These are phyloP conservation scores for Lutjanus argentimaculatus DNA, from an alignment of 2,797 vertebrate species.

Conservation along the genomic window DNA sequence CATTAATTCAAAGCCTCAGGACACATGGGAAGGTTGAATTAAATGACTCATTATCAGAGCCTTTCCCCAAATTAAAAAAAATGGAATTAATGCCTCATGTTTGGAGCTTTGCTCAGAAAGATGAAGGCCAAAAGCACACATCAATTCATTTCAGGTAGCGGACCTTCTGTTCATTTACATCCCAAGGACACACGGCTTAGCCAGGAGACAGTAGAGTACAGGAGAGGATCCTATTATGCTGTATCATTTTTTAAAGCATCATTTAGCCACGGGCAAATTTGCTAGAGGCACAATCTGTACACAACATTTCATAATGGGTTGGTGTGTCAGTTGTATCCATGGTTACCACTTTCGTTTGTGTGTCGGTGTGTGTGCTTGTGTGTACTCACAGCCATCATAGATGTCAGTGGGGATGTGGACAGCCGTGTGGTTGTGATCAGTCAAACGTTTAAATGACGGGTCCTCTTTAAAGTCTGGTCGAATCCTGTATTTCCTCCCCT, in stretches of 20 bases:
- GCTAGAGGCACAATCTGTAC: slow-evolving; percentile 58
- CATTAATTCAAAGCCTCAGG: not conserved
- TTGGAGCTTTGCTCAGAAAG: slow-evolving; percentile 6
- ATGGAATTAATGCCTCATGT: not conserved
- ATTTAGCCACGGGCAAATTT: slow-evolving; percentile 59
- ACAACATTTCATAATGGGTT: slow-evolving; percentile 68
- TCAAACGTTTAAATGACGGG: slow-evolving; percentile 91
- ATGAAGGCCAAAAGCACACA: not conserved
- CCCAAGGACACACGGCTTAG: slow-evolving; percentile 38
- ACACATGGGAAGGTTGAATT: not conserved
- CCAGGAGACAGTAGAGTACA: slow-evolving; percentile 12
- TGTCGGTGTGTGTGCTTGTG: slow-evolving; percentile 24
- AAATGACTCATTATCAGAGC: slow-evolving; percentile 19
- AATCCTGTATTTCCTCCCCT: slow-evolving; percentile 91
- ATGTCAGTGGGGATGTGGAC: slow-evolving; percentile 99
- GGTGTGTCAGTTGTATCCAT: slow-evolving; percentile 71
- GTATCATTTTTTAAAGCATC: slow-evolving; percentile 38
- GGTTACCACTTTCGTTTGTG: slow-evolving; percentile 49
- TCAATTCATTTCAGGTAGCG: slow-evolving; percentile 12
- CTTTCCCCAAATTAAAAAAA: not conserved
- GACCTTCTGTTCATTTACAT: slow-evolving; percentile 16
- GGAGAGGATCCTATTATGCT: slow-evolving; percentile 27
- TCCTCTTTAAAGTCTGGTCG: slow-evolving; percentile 94
- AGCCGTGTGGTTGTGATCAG: slow-evolving; percentile 95
- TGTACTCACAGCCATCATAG: slow-evolving; percentile 98